Evolutionary conservation across 2,888 invertebrate genomes (phyloP), one percentile per base, ranked within the genome.

Genomic region (Urechis unicinctus): DNA sequence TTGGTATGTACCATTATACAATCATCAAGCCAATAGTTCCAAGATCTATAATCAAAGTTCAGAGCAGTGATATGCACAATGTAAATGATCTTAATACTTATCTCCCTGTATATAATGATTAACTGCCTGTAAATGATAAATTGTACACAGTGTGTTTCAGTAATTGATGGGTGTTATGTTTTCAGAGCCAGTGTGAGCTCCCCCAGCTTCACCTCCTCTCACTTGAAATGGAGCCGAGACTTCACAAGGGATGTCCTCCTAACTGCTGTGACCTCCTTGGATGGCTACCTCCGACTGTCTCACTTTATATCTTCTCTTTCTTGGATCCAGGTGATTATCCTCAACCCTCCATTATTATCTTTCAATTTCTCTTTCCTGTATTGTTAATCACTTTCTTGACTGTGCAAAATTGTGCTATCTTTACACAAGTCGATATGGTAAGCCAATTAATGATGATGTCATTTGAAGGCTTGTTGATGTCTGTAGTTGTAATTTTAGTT

Each of bases 201-300:
- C 71, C 77, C n/a, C 79, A 79, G 68, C 67, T 77, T 36, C 80
- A 80, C 60, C 61, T 78, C 55, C 65, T 80, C 56, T 79, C 79
- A 6, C 68, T 78, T 36, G 68, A 71, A 52, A 69, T 78, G 69
- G 74, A 70, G 48, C 66, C 70, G 2, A 71, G 69, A 48, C 68
- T 78, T 22, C 80, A 80, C 58, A 67, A 70, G 42, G 73, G 74
- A 26, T 80, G 80, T 62, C 79, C 78, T 17, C 72, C 74, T n/a
- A 80, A 79, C 66, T 80, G 80, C 61, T 72, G 76, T 58, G 80
- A 80, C 64, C 71, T 76, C 43, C 61, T 80, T 31, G 73, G 75
- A 31, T 75, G 75, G 74, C 66, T 80, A 31, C 80, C 80, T 24
- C 65, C 68, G 26, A 69, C 68, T 58, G 61, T 79, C 6, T 72